Percentiles rank a stretch among this genome's conserved stretches.
phyloP scores from a whole-genome alignment of 2,113 vertebrate genomes.

The Plotosus lineatus region DNA sequence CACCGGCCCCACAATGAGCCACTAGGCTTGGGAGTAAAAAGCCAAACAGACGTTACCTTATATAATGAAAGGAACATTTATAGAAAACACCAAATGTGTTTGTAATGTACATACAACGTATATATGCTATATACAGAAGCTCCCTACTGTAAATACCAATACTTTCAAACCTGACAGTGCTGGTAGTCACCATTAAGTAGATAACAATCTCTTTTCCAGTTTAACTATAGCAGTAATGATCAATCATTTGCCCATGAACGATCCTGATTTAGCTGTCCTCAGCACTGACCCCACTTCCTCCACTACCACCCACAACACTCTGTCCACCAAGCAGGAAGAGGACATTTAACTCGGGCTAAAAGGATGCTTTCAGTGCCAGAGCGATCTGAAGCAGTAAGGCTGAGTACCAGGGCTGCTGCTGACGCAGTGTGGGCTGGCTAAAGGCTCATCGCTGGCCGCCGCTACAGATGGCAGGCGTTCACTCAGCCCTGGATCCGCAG shows the following conservation, averaged over 20 bases:
- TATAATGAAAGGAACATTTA: too few species aligned
- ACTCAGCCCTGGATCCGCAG: slow-evolving; percentile 68
- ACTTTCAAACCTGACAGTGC: neutral
- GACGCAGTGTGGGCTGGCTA: slow-evolving; percentile 64
- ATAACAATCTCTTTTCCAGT: slow-evolving; percentile 45
- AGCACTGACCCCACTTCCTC: slow-evolving; percentile 46
- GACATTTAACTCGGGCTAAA: slow-evolving; percentile 46
- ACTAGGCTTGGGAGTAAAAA: too few species aligned
- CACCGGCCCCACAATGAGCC: too few species aligned
- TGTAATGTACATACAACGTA: too few species aligned
- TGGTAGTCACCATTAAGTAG: slow-evolving; percentile 25
- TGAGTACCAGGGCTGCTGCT: slow-evolving; percentile 51
- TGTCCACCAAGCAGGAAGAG: slow-evolving; percentile 45
- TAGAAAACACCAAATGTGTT: too few species aligned
- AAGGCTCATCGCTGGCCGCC: slow-evolving; percentile 59
- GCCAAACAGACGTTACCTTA: too few species aligned
- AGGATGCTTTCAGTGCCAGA: slow-evolving; percentile 27
- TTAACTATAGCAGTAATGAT: slow-evolving; percentile 46
- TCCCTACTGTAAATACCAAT: neutral
- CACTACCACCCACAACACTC: slow-evolving; percentile 48
- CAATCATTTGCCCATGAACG: slow-evolving; percentile 48
- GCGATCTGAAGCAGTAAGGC: slow-evolving; percentile 23
- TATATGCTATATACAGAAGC: neutral
- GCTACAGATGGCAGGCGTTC: slow-evolving; percentile 72
- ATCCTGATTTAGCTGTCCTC: slow-evolving; percentile 47